These are phyloP conservation scores for Corythoichthys intestinalis DNA, from an alignment of 2,113 vertebrate genomes.

Conservation along the genomic window DNA sequence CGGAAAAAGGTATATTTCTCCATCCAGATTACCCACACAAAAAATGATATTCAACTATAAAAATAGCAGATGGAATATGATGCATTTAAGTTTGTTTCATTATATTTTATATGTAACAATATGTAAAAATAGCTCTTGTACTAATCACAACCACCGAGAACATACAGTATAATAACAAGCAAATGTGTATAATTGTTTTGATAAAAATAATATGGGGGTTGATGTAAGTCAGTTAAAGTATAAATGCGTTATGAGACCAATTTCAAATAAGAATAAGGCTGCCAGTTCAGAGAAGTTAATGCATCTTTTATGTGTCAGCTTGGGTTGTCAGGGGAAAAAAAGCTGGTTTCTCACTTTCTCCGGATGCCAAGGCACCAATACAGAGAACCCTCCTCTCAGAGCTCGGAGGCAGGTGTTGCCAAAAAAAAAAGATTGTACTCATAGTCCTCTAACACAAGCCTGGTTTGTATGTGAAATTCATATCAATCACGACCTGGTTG, in stretches of 20 bases:
- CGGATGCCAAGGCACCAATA: constrained; percentile 28
- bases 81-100: background rate
- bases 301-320: constrained; percentile 64
- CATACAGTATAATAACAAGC: background rate
- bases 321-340: constrained; percentile 75
- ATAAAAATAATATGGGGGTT: background rate
- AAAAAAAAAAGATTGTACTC: constrained; percentile 27
- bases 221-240: background rate
- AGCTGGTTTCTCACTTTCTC: constrained; percentile 76
- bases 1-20: background rate
- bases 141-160: background rate
- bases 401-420: constrained; percentile 21
- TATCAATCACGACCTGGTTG: constrained; percentile 46
- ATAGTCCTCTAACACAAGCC: constrained; percentile 7
- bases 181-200: background rate
- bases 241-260: constrained; percentile 34
- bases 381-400: constrained; percentile 2
- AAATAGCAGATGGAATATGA: background rate
- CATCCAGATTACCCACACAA: background rate
- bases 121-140: background rate
- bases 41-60: background rate
- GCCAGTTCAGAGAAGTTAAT: constrained; percentile 43
- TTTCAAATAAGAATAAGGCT: constrained; percentile 46
- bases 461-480: constrained; percentile 21
- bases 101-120: background rate